Percentiles rank a stretch among this genome's conserved stretches.
Evolutionary conservation across 2,113 vertebrate genomes (phyloP).

Genomic region (Brienomyrus brachyistius): DNA sequence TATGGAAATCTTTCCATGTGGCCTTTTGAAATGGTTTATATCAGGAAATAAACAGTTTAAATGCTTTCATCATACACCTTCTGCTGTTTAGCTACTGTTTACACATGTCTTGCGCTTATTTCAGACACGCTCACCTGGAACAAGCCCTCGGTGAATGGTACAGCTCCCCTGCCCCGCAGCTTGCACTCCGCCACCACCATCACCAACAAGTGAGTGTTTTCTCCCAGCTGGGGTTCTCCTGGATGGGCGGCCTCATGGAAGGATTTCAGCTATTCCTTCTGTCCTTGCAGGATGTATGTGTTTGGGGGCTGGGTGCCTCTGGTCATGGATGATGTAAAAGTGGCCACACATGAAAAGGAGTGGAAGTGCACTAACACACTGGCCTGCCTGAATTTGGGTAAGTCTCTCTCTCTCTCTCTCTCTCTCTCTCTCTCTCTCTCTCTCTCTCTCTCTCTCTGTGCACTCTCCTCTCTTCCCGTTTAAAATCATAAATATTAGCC

Average conservation of each 20-base stretch:
- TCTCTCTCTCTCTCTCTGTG: neutral
- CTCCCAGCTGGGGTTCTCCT: neutral
- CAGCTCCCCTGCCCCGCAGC: constrained; percentile 72
- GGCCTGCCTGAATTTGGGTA: constrained; percentile 80
- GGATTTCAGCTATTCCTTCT: neutral
- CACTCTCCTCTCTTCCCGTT: neutral
- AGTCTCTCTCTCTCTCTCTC: neutral
- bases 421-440: too few species aligned
- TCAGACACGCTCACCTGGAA: constrained; percentile 77
- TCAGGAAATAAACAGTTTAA: neutral
- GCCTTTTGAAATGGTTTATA: neutral
- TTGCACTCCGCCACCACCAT: constrained; percentile 78
- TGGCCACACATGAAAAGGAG: constrained; percentile 82
- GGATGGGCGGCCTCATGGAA: neutral
- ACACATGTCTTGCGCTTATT: neutral
- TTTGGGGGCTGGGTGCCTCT: constrained; percentile 84
- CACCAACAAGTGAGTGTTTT: constrained; percentile 68
- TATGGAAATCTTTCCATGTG: neutral
- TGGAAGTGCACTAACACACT: constrained; percentile 87
- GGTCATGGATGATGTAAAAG: constrained; percentile 85
- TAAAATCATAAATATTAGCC: neutral
- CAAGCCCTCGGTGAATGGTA: constrained; percentile 68
- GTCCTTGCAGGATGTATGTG: constrained; percentile 72
- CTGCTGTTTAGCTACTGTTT: neutral
- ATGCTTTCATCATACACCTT: neutral